phyloP scores from a whole-genome alignment of 2,888 invertebrate species.

The Lysandra coridon region DNA sequence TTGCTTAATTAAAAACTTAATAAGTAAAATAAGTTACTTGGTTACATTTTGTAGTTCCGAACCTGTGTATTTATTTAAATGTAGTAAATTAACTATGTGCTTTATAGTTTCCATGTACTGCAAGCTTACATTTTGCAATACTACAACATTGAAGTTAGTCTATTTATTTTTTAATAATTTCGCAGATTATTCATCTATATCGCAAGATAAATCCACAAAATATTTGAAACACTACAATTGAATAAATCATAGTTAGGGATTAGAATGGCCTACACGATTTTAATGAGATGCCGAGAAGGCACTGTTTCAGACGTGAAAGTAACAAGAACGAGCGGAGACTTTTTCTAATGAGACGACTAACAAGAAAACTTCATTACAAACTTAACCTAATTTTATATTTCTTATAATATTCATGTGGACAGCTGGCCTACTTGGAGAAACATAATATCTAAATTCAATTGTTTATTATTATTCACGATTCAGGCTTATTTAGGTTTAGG shows the following conservation, averaged over 20 bases:
- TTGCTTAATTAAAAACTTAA: background rate
- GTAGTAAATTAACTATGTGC: background rate
- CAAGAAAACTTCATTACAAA: slow-evolving; percentile 15
- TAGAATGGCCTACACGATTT: slow-evolving; percentile 20
- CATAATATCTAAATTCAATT: background rate
- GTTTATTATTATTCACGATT: background rate
- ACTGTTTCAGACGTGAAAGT: slow-evolving; percentile 13
- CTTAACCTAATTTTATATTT: background rate
- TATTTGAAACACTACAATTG: background rate
- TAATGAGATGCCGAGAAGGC: slow-evolving; percentile 15
- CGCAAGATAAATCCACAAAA: background rate
- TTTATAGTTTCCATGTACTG: background rate
- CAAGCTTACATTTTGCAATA: background rate
- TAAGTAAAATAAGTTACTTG: background rate
- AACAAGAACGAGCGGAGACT: slow-evolving; percentile 26
- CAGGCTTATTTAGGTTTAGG: too few species aligned
- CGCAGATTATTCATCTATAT: background rate
- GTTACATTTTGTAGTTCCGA: background rate
- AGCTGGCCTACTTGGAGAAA: background rate
- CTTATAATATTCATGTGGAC: background rate
- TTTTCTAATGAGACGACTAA: slow-evolving; percentile 28
- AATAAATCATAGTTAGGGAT: background rate
- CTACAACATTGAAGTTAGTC: background rate
- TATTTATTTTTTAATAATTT: background rate
- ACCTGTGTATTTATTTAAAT: background rate